phyloP scores from a whole-genome alignment of 2,888 invertebrate species.

The Heliconius ismenius region DNA sequence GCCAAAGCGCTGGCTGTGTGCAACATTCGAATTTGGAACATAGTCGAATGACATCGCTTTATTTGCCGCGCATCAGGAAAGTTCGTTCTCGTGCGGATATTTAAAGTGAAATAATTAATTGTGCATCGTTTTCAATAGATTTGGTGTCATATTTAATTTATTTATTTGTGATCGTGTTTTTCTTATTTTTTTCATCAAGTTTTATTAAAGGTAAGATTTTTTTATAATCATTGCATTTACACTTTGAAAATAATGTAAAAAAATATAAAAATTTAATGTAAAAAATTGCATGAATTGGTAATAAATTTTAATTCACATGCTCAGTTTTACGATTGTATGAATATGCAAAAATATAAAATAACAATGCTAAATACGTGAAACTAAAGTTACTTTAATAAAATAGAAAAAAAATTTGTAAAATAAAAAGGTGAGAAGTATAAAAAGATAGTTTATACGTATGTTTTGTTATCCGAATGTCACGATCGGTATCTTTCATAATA shows the following conservation, averaged over 20 bases:
- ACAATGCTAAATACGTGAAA: too few relatives aligned
- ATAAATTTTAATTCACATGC: too few relatives aligned
- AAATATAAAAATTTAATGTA: too few relatives aligned
- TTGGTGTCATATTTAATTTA: conserved; percentile 46
- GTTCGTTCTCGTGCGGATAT: conserved; percentile 50
- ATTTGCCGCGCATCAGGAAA: conserved; percentile 51
- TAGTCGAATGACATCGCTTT: conserved; percentile 58
- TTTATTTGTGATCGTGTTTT: conserved; percentile 40
- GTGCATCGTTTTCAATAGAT: conserved; percentile 51
- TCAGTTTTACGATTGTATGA: too few relatives aligned
- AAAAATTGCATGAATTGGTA: too few relatives aligned
- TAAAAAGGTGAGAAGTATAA: too few relatives aligned
- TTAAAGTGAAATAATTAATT: conserved; percentile 51
- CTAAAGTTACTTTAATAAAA: too few relatives aligned
- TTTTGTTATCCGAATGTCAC: conserved; percentile 5
- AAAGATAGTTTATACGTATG: too few relatives aligned
- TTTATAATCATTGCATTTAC: neutral
- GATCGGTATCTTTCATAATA: conserved; percentile 2
- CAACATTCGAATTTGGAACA: conserved; percentile 52
- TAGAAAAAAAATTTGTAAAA: too few relatives aligned
- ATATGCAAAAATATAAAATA: too few relatives aligned
- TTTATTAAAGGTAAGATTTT: conserved; percentile 44
- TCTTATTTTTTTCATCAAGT: conserved; percentile 35
- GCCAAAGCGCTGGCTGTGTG: conserved; percentile 63
- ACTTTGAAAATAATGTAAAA: too few relatives aligned